These are phyloP conservation scores for Drosophila yakuba DNA, from an alignment of 1,140 invertebrate species.

Conservation along the genomic window DNA sequence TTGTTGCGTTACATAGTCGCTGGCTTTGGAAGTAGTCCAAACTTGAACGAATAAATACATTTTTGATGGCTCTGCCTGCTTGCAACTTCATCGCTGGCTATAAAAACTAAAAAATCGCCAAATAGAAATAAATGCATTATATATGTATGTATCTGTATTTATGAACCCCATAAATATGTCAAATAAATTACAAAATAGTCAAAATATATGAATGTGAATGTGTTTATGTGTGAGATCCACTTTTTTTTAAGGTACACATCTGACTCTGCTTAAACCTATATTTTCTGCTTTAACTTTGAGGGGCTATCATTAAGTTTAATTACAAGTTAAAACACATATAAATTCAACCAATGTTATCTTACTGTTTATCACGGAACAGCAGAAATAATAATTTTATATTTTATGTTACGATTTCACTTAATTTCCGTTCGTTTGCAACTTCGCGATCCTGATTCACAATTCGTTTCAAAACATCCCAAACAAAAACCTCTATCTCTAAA, in stretches of 20 bases:
- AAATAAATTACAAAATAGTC: slow-evolving; percentile 80
- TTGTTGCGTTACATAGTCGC: slow-evolving; percentile 35
- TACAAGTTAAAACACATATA: background rate
- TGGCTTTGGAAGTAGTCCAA: slow-evolving; percentile 69
- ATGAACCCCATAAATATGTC: slow-evolving; percentile 82
- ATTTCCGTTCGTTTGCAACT: slow-evolving; percentile 3
- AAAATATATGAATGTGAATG: slow-evolving; percentile 58
- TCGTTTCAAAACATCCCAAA: slow-evolving; percentile 12
- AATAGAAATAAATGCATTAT: slow-evolving; percentile 78
- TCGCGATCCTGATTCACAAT: slow-evolving; percentile 13
- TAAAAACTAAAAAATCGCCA: slow-evolving; percentile 74
- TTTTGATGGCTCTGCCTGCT: slow-evolving; percentile 49
- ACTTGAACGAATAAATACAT: slow-evolving; percentile 66
- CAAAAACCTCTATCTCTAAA: slow-evolving; percentile 30
- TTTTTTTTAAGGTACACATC: slow-evolving; percentile 9
- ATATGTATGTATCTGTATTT: slow-evolving; percentile 77
- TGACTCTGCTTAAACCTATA: background rate
- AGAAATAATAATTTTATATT: background rate
- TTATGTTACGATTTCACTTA: background rate
- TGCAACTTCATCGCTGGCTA: slow-evolving; percentile 54
- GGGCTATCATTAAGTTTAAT: too few species aligned
- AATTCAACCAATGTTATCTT: too few species aligned
- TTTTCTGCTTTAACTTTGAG: background rate
- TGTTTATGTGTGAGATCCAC: slow-evolving; percentile 9
- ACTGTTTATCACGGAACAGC: too few species aligned